These are phyloP conservation scores for Eledone cirrhosa DNA, from an alignment of 2,888 invertebrate species.

Conservation along the genomic window DNA sequence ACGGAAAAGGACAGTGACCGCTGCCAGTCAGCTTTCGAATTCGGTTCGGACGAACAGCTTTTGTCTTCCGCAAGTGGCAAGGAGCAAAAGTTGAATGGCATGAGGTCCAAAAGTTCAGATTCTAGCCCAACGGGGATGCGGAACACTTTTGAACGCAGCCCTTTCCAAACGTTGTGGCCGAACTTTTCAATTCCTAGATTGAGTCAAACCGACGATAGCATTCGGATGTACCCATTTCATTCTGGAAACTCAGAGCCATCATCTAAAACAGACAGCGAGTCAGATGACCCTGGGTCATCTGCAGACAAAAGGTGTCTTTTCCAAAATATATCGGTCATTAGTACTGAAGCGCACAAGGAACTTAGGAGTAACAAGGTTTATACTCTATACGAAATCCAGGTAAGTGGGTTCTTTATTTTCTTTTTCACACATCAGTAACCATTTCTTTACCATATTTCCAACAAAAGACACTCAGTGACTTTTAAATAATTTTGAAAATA, in stretches of 20 bases:
- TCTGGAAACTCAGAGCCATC: background rate
- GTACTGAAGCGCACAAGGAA: constrained; percentile 48
- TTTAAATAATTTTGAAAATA: no score
- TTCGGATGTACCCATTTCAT: background rate
- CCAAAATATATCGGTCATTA: constrained; percentile 45
- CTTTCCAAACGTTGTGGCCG: constrained; percentile 1
- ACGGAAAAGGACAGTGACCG: no score
- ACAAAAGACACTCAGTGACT: no score
- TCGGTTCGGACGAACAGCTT: no score
- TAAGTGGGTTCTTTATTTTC: constrained; percentile 33
- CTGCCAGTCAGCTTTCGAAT: no score
- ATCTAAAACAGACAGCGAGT: constrained; percentile 8
- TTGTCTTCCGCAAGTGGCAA: no score
- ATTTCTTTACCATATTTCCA: no score
- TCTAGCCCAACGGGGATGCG: background rate
- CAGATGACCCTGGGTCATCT: background rate
- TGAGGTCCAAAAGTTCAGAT: no score
- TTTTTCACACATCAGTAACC: background rate
- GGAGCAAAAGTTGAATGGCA: no score
- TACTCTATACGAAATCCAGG: constrained; percentile 55
- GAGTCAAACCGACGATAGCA: constrained; percentile 7
- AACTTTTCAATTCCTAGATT: background rate
- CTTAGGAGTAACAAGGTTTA: constrained; percentile 45
- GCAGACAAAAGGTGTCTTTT: constrained; percentile 34
- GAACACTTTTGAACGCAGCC: constrained; percentile 11